Conservation (phyloP, 2,797 vertebrate species). For the Chrysocyon brachyurus region DNA sequence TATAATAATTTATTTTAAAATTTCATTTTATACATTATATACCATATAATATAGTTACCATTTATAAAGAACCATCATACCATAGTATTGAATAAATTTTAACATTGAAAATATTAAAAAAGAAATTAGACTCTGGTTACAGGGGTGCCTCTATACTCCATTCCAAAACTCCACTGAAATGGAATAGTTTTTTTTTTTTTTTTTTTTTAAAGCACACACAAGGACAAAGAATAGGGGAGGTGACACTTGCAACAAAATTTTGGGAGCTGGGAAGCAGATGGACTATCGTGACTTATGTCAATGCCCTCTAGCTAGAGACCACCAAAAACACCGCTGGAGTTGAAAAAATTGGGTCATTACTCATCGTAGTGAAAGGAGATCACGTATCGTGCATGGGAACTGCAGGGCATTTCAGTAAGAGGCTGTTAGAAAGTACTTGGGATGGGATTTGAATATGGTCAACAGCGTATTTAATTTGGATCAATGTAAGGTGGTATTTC, state of each 20-base stretch:
- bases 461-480: conserved; percentile 6
- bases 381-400: not conserved
- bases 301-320: not conserved
- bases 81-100: not conserved
- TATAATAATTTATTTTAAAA: conserved; percentile 56
- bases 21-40: conserved; percentile 30
- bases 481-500: not conserved
- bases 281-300: not conserved
- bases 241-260: not conserved
- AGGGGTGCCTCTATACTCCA: not conserved
- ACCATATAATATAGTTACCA: conserved; percentile 1
- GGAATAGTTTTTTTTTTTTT: not conserved
- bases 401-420: not conserved
- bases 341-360: not conserved
- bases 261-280: conserved; percentile 17
- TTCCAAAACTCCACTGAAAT: conserved; percentile 44
- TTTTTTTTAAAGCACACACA: not conserved
- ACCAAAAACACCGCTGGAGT: not conserved
- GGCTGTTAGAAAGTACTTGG: not conserved
- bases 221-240: conserved; percentile 21
- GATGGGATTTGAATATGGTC: not conserved
- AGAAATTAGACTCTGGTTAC: conserved; percentile 22
- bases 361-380: not conserved
- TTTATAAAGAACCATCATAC: conserved; percentile 15
- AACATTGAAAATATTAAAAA: conserved; percentile 1